phyloP scores from a whole-genome alignment of 2,888 invertebrate species.

The Polylopha cassiicola region DNA sequence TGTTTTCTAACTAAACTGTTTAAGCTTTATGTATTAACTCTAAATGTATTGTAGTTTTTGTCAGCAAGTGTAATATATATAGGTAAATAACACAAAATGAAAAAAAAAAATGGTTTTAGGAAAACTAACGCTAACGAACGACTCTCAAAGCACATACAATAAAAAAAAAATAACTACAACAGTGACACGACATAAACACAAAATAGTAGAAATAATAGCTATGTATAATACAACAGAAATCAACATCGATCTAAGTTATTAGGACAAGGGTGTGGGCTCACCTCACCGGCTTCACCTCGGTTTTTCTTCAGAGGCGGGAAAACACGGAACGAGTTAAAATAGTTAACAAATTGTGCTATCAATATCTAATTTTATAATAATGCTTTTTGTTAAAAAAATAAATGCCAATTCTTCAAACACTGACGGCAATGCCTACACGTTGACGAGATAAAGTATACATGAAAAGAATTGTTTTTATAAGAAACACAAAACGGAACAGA shows the following conservation, averaged over 20 bases:
- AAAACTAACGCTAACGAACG: too few species aligned
- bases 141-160: too few species aligned
- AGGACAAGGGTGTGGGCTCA: too few species aligned
- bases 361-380: conserved; percentile 32
- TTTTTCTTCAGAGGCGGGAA: conserved; percentile 59
- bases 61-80: too few species aligned
- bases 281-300: conserved; percentile 40
- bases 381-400: conserved; percentile 40
- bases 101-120: too few species aligned
- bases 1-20: too few species aligned
- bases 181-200: not conserved
- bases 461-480: too few species aligned
- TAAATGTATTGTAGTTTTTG: too few species aligned
- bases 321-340: conserved; percentile 52
- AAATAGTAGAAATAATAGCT: conserved; percentile 6
- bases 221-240: conserved; percentile 12
- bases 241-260: too few species aligned
- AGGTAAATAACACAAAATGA: too few species aligned
- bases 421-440: conserved; percentile 41
- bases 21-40: too few species aligned
- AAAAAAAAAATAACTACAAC: not conserved
- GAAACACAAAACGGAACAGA: too few species aligned
- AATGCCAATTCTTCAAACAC: conserved; percentile 41
- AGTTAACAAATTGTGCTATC: conserved; percentile 53
- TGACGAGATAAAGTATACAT: conserved; percentile 10